phyloP scores from a whole-genome alignment of 2,888 invertebrate species.

The Andrena praecox region DNA sequence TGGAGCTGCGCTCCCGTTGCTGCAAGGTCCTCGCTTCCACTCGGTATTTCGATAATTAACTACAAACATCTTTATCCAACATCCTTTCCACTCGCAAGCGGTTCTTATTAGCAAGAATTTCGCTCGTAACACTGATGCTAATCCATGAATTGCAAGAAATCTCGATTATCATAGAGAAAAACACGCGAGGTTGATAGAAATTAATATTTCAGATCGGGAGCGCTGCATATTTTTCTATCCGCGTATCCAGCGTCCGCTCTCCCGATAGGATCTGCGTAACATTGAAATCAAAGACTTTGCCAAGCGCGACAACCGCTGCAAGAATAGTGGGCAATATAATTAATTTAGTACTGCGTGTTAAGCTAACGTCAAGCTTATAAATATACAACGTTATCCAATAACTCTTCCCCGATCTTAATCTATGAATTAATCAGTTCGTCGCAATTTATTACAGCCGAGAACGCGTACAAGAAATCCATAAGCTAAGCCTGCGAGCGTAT shows the following conservation, averaged over 20 bases:
- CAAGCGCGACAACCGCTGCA: not conserved
- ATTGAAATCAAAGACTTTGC: slow-evolving; percentile 23
- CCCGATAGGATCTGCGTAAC: slow-evolving; percentile 21
- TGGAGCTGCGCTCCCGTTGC: no score
- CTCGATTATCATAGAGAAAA: not conserved
- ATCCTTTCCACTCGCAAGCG: not conserved
- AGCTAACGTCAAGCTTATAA: slow-evolving; percentile 15
- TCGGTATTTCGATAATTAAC: no score
- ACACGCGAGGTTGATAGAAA: not conserved
- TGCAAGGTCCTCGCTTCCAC: no score
- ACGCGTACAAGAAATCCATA: not conserved
- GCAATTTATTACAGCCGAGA: not conserved
- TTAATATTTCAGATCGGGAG: slow-evolving; percentile 15
- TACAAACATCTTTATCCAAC: no score
- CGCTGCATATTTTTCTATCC: slow-evolving; percentile 4
- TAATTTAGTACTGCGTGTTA: slow-evolving; percentile 8
- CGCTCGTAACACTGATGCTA: not conserved
- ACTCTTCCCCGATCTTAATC: slow-evolving; percentile 16
- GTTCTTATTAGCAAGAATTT: not conserved
- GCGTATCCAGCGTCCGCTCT: slow-evolving; percentile 6
- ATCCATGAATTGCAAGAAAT: not conserved
- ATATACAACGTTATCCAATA: slow-evolving; percentile 7
- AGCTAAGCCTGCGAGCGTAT: not conserved
- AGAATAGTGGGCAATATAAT: slow-evolving; percentile 10
- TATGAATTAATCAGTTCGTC: slow-evolving; percentile 22